Percentiles rank a stretch among this genome's conserved stretches.
Conservation (phyloP, 53 echinoderm and acorn worm species). For the Luidia sarsii region DNA sequence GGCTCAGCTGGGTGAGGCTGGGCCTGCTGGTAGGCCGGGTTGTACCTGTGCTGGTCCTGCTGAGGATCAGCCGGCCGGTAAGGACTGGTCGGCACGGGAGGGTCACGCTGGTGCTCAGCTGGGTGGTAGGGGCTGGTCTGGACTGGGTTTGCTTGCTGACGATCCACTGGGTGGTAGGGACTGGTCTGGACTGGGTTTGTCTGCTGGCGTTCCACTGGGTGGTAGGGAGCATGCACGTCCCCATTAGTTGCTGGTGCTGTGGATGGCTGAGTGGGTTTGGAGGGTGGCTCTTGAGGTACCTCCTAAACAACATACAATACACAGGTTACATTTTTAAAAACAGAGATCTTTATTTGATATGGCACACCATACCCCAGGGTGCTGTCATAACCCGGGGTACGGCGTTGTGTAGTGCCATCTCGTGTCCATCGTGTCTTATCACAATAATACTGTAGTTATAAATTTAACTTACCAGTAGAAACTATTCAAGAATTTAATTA, state of each 20-base stretch:
- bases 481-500: too few species aligned
- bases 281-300: too few species aligned
- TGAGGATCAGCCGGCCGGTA: constrained; percentile 19
- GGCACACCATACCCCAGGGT: too few species aligned
- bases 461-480: too few species aligned
- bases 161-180: constrained; percentile 26
- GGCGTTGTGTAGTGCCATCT: too few species aligned
- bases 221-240: constrained; percentile 32
- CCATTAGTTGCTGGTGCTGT: constrained; percentile 29
- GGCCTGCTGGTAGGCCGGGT: constrained; percentile 26
- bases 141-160: background rate
- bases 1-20: background rate
- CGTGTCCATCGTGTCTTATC: too few species aligned
- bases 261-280: constrained; percentile 7
- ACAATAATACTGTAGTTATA: too few species aligned
- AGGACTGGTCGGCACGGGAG: constrained; percentile 7
- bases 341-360: too few species aligned
- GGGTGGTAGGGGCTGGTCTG: constrained; percentile 17
- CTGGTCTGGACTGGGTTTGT: background rate
- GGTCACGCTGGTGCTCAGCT: background rate
- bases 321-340: too few species aligned
- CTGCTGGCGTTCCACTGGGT: background rate
- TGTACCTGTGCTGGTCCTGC: constrained; percentile 33
- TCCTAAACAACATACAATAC: too few species aligned
- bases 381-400: too few species aligned